Evolutionary conservation across 2,113 vertebrate species (phyloP).

Genomic region (Dasyurus viverrinus): DNA sequence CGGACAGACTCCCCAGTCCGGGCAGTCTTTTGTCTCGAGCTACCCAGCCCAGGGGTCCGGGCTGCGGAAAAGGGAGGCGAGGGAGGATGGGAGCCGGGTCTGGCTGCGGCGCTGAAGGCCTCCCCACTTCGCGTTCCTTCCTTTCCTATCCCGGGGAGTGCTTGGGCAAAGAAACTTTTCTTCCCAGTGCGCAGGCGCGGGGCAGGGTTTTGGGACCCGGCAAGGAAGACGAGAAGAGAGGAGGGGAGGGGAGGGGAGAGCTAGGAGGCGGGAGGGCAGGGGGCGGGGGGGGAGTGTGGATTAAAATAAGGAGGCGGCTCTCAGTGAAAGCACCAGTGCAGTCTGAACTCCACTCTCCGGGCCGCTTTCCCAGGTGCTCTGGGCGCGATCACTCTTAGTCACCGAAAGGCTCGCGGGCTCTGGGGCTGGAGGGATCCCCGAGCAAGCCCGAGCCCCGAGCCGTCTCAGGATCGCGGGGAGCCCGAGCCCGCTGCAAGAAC

Average conservation of each 20-base stretch:
- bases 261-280: slow-evolving; percentile 71
- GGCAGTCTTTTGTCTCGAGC: no score
- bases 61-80: background rate
- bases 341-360: slow-evolving; percentile 82
- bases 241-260: slow-evolving; percentile 56
- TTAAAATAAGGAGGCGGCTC: slow-evolving; percentile 94
- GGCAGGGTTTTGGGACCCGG: slow-evolving; percentile 73
- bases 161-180: slow-evolving; percentile 83
- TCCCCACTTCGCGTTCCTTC: background rate
- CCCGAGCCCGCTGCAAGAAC: background rate
- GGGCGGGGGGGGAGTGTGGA: slow-evolving; percentile 79
- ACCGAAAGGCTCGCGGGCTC: slow-evolving; percentile 44
- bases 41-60: background rate
- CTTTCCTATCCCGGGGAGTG: background rate
- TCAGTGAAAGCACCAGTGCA: slow-evolving; percentile 85
- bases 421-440: slow-evolving; percentile 16
- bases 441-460: slow-evolving; percentile 19
- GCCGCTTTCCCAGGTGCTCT: slow-evolving; percentile 69
- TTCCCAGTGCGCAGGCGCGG: slow-evolving; percentile 83
- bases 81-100: background rate
- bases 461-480: slow-evolving; percentile 61
- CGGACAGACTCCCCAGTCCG: background rate
- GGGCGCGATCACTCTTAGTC: slow-evolving; percentile 41
- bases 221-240: slow-evolving; percentile 81
- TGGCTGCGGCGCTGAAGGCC: background rate